phyloP scores from a whole-genome alignment of 1,140 invertebrate genomes.

The Drosophila orosa region DNA sequence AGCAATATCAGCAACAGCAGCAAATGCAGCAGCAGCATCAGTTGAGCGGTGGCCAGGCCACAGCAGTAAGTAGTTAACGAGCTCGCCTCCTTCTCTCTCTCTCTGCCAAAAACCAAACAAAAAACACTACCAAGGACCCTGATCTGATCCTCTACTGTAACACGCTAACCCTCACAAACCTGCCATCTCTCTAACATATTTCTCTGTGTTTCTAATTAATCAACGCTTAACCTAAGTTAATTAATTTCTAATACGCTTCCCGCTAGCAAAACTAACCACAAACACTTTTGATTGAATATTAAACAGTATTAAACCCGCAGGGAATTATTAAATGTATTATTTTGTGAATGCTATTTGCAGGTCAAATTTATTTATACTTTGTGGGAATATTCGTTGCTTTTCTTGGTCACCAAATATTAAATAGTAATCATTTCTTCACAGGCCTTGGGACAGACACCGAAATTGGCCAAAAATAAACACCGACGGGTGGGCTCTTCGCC shows the following conservation, averaged over 20 bases:
- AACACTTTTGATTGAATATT: slow-evolving; percentile 17
- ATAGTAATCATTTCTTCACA: slow-evolving; percentile 10
- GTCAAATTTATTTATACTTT: slow-evolving; percentile 14
- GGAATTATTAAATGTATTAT: slow-evolving; percentile 26
- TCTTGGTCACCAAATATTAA: background rate
- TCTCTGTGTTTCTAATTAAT: slow-evolving; percentile 20
- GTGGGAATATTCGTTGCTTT: background rate
- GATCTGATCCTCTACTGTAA: background rate
- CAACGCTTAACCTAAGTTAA: slow-evolving; percentile 32
- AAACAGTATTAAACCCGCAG: slow-evolving; percentile 29
- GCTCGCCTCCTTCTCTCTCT: slow-evolving; percentile 14
- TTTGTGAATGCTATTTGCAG: slow-evolving; percentile 33
- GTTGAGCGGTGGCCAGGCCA: slow-evolving; percentile 54
- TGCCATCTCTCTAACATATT: slow-evolving; percentile 32
- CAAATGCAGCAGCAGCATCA: slow-evolving; percentile 59
- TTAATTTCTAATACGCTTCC: slow-evolving; percentile 30
- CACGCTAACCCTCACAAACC: slow-evolving; percentile 7
- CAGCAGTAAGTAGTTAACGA: slow-evolving; percentile 66
- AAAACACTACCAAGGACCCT: slow-evolving; percentile 12
- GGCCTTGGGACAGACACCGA: slow-evolving; percentile 80
- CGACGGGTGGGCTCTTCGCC: slow-evolving; percentile 82
- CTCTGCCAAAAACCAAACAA: slow-evolving; percentile 19
- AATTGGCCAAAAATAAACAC: slow-evolving; percentile 77
- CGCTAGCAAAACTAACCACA: slow-evolving; percentile 33
- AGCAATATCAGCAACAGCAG: slow-evolving; percentile 81